Base-by-base conservation (phyloP, 2,113 vertebrate species). In the Brienomyrus longianalis region DNA sequence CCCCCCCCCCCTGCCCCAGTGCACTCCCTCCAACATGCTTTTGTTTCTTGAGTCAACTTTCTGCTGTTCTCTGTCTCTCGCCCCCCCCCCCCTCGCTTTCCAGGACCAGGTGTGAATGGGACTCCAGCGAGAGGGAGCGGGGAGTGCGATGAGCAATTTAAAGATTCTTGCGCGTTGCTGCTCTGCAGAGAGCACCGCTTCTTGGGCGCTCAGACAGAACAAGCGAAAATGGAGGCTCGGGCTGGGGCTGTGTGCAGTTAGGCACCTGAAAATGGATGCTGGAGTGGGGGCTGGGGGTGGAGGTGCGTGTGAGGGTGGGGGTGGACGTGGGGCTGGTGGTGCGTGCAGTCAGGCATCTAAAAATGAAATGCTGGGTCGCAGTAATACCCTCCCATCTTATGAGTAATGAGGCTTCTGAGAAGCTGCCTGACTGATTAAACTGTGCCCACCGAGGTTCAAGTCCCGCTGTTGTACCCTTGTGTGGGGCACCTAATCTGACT, bases 81-180 rank as follows among this genome's bases (percentile, higher is more conserved):
- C 48, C 47, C 27, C 31, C n/a, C 88, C 48, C 15, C 21, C 47
- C 15, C 2, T 7, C 3, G 2, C 1, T 43, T 48, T 43, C 43
- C 35, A 31, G 80, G 13, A 59, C 43, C 80, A 89, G 77, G 88
- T 89, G 51, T 84, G 88, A 89, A 84, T 84, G 80, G 51, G 52
- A n/a, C 88, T 56, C 50, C 35, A 11, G 51, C 6, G 39, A 21
- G 11, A 80, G 50, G 10, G 48, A 45, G 80, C 21, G 15, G 77
- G 39, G 17, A 23, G 50, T 47, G 51, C 45, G 51, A 62, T 47
- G 50, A 62, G 23, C 83, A 35, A 84, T 89, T 89, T 89, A 59
- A 59, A 83, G 52, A 84, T 89, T 84, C 84, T 56, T 84, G 80
- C 23, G 51, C 15, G 35, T 51, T 62, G 15, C 48, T 43, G 74